Percentiles rank a stretch among this genome's conserved stretches.
Conservation (phyloP, 2,113 vertebrate species). For the Tetraodon nigroviridis region DNA sequence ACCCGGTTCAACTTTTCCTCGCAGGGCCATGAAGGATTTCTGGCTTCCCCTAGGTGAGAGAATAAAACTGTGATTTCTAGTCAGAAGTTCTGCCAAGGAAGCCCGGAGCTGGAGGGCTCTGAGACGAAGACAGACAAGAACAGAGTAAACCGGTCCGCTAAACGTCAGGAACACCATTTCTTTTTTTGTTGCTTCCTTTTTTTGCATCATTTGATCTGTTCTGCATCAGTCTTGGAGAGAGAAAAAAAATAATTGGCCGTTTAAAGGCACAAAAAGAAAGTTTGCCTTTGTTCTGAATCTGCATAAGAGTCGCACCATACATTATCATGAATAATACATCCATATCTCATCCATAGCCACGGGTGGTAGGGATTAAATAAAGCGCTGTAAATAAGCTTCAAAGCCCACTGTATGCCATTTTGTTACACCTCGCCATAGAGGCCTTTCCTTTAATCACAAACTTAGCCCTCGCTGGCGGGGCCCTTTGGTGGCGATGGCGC, state of each 20-base stretch:
- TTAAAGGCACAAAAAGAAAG: constrained; percentile 65
- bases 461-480: constrained; percentile 63
- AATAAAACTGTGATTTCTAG: constrained; percentile 56
- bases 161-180: constrained; percentile 40
- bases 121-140: constrained; percentile 46
- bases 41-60: constrained; percentile 54
- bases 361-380: constrained; percentile 71
- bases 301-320: constrained; percentile 69
- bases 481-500: constrained; percentile 67
- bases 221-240: constrained; percentile 49
- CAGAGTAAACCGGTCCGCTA: constrained; percentile 35
- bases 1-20: constrained; percentile 47
- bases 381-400: constrained; percentile 74
- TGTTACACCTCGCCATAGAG: constrained; percentile 68
- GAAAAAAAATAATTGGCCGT: constrained; percentile 68
- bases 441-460: constrained; percentile 73
- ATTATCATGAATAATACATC: constrained; percentile 77
- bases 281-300: constrained; percentile 72
- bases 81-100: constrained; percentile 60
- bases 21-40: constrained; percentile 43
- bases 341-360: constrained; percentile 67
- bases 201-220: constrained; percentile 48
- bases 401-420: constrained; percentile 62
- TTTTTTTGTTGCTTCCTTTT: not conserved
- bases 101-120: constrained; percentile 44